A percentile compares a stretch with the other conserved stretches of the same genome.
phyloP scores from a whole-genome alignment of 2,888 invertebrate genomes.

The Tenthredo amoena region DNA sequence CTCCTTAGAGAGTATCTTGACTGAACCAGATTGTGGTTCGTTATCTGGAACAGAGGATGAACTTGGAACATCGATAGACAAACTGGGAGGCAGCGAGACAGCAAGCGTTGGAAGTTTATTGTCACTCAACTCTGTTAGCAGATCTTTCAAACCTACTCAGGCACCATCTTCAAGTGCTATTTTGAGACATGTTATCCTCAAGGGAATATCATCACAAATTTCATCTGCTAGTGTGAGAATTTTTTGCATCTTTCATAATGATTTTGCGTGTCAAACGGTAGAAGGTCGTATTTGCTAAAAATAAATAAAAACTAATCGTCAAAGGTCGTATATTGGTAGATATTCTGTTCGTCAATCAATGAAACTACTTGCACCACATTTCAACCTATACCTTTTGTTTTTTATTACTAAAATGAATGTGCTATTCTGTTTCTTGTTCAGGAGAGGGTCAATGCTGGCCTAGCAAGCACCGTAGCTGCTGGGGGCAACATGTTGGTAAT shows the following conservation, averaged over 20 bases:
- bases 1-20: slow-evolving; percentile 89
- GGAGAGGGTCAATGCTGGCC: slow-evolving; percentile 94
- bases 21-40: slow-evolving; percentile 86
- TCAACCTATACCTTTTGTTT: too few relatives aligned
- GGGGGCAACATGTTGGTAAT: slow-evolving; percentile 90
- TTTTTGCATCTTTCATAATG: neutral
- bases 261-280: neutral
- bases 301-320: too few relatives aligned
- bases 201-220: slow-evolving; percentile 94
- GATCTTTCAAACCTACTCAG: slow-evolving; percentile 74
- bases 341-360: too few relatives aligned
- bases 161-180: slow-evolving; percentile 82
- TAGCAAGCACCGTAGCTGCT: slow-evolving; percentile 91
- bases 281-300: too few relatives aligned
- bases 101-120: slow-evolving; percentile 80
- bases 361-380: too few relatives aligned
- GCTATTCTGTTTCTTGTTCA: slow-evolving; percentile 71
- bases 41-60: slow-evolving; percentile 80
- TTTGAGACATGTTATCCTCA: slow-evolving; percentile 88
- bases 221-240: slow-evolving; percentile 89
- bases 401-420: neutral
- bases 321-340: too few relatives aligned
- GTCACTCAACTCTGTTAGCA: slow-evolving; percentile 76
- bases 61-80: slow-evolving; percentile 70
- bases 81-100: slow-evolving; percentile 78